phyloP scores from a whole-genome alignment of 2,797 vertebrate species.

The Alcedo atthis region DNA sequence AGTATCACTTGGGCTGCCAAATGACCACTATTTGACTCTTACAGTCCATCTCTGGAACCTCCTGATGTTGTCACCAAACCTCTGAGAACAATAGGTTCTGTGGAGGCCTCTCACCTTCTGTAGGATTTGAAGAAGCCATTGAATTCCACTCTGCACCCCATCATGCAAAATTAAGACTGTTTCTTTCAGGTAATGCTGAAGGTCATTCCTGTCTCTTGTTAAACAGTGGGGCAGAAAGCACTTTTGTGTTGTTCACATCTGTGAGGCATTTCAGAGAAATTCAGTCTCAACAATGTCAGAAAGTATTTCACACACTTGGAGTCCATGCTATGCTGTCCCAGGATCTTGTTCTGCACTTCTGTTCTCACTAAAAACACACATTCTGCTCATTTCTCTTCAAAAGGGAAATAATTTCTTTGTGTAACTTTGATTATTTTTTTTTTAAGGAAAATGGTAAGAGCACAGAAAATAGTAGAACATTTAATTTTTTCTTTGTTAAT shows the following conservation, averaged over 20 bases:
- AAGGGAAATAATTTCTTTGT: not conserved
- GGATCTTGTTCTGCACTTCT: not conserved
- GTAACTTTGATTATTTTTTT: not conserved
- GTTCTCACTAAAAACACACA: not conserved
- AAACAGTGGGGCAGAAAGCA: not conserved
- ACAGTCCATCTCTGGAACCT: not conserved
- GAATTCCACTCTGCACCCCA: not conserved
- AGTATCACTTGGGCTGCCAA: not conserved
- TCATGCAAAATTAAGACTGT: not conserved
- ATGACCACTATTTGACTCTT: not conserved
- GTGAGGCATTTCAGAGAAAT: not conserved
- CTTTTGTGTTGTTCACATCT: not conserved
- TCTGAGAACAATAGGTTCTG: not conserved
- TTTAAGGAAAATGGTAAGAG: not conserved
- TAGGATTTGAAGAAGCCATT: not conserved
- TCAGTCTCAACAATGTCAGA: not conserved
- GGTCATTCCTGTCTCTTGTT: not conserved
- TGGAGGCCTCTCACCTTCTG: not conserved
- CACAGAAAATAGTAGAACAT: not conserved
- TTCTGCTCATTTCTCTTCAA: not conserved
- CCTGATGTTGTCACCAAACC: not conserved
- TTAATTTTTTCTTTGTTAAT: not conserved
- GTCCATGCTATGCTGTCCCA: not conserved
- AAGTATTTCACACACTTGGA: not conserved
- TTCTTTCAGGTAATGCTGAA: not conserved